phyloP scores from a whole-genome alignment of 2,797 vertebrate genomes.

The Dendrocincla tyrannina region DNA sequence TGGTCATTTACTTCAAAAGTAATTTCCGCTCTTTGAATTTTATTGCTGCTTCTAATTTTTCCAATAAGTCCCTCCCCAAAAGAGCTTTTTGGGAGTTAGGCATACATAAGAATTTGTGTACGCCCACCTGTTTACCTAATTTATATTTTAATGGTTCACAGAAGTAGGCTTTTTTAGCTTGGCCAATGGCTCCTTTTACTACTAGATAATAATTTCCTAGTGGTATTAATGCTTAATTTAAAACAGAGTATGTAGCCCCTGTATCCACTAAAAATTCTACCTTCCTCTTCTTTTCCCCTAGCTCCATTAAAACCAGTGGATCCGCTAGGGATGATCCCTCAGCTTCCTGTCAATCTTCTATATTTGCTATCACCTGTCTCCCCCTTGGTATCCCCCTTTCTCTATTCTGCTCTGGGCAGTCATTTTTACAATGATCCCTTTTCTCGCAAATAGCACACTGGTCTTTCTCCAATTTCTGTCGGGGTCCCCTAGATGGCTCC shows the following conservation, averaged over 20 bases:
- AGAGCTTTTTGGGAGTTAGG: background rate
- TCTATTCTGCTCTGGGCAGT: background rate
- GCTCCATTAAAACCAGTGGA: background rate
- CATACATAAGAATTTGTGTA: background rate
- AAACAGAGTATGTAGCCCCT: background rate
- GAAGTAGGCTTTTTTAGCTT: background rate
- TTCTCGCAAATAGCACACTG: background rate
- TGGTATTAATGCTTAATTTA: background rate
- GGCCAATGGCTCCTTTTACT: background rate
- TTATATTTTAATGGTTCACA: background rate
- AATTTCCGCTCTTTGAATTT: background rate
- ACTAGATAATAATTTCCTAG: background rate
- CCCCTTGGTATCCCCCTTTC: background rate
- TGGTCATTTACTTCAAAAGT: background rate
- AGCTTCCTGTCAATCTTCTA: background rate
- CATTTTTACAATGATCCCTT: background rate
- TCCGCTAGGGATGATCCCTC: background rate
- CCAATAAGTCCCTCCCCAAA: background rate
- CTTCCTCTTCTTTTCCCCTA: no score
- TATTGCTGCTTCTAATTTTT: background rate
- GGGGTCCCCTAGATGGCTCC: no score
- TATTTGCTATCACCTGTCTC: background rate
- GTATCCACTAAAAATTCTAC: no score
- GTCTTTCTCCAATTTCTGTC: background rate
- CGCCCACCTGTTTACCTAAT: background rate